phyloP scores from a whole-genome alignment of 2,113 vertebrate species.

The Cichladusa arquata region DNA sequence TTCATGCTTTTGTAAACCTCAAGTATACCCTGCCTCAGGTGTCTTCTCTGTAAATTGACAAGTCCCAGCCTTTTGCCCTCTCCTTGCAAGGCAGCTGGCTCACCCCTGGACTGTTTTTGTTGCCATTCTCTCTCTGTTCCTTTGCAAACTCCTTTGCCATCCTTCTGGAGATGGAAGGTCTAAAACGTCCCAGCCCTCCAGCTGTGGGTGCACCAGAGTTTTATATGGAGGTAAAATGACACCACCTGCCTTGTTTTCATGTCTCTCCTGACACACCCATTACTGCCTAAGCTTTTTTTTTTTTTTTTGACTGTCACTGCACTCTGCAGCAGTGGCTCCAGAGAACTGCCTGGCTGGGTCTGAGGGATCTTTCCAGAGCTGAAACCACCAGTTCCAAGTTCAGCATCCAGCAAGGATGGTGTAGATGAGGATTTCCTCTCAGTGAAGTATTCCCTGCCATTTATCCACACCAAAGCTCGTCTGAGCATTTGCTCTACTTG shows the following conservation, averaged over 20 bases:
- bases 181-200: not conserved
- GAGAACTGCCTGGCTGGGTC: not conserved
- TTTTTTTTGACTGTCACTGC: not conserved
- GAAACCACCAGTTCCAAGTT: not conserved
- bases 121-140: not conserved
- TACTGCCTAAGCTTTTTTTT: not conserved
- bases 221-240: not conserved
- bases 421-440: not conserved
- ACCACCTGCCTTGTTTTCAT: not conserved
- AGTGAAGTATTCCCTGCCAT: not conserved
- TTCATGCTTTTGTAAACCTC: not conserved
- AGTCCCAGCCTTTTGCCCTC: not conserved
- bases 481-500: not conserved
- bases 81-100: not conserved
- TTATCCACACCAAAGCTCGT: not conserved
- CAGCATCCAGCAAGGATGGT: not conserved
- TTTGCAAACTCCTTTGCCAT: not conserved
- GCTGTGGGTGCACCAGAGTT: not conserved
- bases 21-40: not conserved
- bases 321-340: not conserved
- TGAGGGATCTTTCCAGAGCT: not conserved
- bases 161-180: not conserved
- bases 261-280: not conserved
- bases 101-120: not conserved
- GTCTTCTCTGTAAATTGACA: not conserved